Evolutionary conservation across 2,797 vertebrate species (phyloP).

Genomic region (Micromesistius poutassou): DNA sequence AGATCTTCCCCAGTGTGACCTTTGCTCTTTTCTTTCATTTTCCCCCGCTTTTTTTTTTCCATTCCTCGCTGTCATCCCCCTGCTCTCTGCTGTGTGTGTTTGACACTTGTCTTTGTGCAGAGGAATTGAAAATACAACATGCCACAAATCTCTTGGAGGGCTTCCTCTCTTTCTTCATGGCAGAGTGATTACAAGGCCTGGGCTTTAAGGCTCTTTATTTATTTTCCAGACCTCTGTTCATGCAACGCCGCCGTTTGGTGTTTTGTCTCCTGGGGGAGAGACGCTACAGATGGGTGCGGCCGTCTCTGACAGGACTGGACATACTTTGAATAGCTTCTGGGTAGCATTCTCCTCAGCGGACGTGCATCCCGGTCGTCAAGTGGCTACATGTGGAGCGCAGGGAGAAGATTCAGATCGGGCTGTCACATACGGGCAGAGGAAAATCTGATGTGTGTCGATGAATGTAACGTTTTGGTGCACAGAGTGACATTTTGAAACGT

Average conservation of each 20-base stretch:
- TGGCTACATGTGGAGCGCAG: background rate
- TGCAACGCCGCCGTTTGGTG: slow-evolving; percentile 54
- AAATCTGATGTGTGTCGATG: background rate
- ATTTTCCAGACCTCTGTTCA: slow-evolving; percentile 67
- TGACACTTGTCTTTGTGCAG: slow-evolving; percentile 85
- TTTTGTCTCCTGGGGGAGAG: slow-evolving; percentile 61
- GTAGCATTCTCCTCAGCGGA: slow-evolving; percentile 25
- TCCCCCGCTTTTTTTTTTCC: slow-evolving; percentile 30
- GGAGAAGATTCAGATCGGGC: background rate
- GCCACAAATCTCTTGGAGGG: slow-evolving; percentile 63
- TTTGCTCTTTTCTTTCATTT: slow-evolving; percentile 37
- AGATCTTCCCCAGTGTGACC: slow-evolving; percentile 67
- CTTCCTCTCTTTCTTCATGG: slow-evolving; percentile 50
- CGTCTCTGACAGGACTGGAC: slow-evolving; percentile 46
- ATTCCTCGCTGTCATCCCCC: slow-evolving; percentile 61
- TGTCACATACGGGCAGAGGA: background rate
- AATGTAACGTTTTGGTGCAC: too few relatives aligned
- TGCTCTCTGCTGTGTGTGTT: slow-evolving; percentile 72
- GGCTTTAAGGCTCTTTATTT: slow-evolving; percentile 61
- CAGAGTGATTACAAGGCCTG: slow-evolving; percentile 71
- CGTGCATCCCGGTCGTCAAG: slow-evolving; percentile 21
- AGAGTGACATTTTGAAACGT: background rate
- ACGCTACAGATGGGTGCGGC: slow-evolving; percentile 47
- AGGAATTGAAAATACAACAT: slow-evolving; percentile 73
- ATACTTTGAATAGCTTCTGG: slow-evolving; percentile 47